phyloP scores from a whole-genome alignment of 2,113 vertebrate species.

The Choloepus hoffmanni region DNA sequence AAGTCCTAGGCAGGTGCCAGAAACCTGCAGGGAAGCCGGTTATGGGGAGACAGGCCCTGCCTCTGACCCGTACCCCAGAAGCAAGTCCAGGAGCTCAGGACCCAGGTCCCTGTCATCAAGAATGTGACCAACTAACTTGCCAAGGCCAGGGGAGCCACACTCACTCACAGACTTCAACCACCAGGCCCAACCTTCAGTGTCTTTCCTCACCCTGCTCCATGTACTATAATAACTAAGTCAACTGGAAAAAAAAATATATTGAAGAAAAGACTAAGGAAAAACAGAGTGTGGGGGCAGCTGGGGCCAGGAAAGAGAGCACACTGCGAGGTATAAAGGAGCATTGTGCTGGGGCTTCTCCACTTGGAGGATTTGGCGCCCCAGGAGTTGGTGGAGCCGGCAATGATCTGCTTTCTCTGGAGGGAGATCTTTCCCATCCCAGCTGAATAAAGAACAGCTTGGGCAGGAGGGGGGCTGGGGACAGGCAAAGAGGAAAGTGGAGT shows the following conservation, averaged over 20 bases:
- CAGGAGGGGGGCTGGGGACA: neutral
- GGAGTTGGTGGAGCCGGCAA: conserved; percentile 71
- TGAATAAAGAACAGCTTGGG: conserved; percentile 83
- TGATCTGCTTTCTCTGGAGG: conserved; percentile 82
- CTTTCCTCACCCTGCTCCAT: conserved; percentile 78
- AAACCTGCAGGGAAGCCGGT: conserved; percentile 78
- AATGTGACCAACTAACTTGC: conserved; percentile 68
- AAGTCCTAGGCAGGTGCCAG: conserved; percentile 77
- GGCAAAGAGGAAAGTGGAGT: neutral
- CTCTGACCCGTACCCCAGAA: conserved; percentile 80
- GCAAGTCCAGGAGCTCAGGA: conserved; percentile 71
- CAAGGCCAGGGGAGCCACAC: conserved; percentile 79
- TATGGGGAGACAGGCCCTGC: conserved; percentile 79
- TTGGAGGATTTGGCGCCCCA: conserved; percentile 83
- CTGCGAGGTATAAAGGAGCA: conserved; percentile 84
- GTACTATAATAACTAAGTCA: conserved; percentile 86
- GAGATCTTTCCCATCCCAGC: conserved; percentile 81
- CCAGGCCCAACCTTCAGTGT: conserved; percentile 77
- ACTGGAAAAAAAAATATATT: conserved; percentile 82
- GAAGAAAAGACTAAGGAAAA: conserved; percentile 85
- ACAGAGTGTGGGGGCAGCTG: conserved; percentile 81
- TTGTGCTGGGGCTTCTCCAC: conserved; percentile 82
- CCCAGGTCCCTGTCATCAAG: conserved; percentile 71
- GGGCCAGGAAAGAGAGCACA: conserved; percentile 84
- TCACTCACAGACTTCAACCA: conserved; percentile 52